A percentile compares a stretch with the other conserved stretches of the same genome.
Evolutionary conservation across 2,797 vertebrate species (phyloP).

Genomic region (Girardinus metallicus): DNA sequence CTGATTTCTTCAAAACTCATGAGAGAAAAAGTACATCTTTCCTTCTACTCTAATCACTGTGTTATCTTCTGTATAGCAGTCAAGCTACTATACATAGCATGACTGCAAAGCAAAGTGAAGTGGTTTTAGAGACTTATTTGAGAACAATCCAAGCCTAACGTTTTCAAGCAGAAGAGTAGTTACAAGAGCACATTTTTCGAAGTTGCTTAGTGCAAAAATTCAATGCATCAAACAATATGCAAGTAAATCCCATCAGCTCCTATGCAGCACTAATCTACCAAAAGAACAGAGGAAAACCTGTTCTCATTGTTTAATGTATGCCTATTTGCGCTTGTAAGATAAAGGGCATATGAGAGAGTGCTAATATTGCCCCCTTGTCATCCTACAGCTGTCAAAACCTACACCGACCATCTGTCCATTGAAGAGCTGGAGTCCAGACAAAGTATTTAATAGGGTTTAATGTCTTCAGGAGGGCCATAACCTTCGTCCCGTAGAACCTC

Average conservation of each 20-base stretch:
- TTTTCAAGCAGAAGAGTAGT: background rate
- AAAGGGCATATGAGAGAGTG: constrained; percentile 14
- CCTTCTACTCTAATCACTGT: constrained; percentile 11
- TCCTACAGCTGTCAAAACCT: constrained; percentile 56
- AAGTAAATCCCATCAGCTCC: constrained; percentile 71
- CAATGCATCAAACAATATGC: constrained; percentile 69
- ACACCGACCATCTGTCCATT: constrained; percentile 76
- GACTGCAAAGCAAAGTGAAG: background rate
- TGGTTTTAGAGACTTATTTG: background rate
- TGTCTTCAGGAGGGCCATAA: constrained; percentile 72
- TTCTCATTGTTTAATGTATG: constrained; percentile 26
- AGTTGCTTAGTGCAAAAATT: background rate
- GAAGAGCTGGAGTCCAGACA: constrained; percentile 62
- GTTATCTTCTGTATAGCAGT: constrained; percentile 11
- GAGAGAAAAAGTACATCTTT: constrained; percentile 28
- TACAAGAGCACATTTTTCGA: background rate
- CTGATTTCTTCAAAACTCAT: constrained; percentile 1
- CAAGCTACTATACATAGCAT: constrained; percentile 24
- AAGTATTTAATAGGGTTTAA: constrained; percentile 69
- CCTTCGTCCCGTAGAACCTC: constrained; percentile 76
- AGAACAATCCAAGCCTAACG: background rate
- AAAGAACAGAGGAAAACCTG: background rate
- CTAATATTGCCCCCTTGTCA: constrained; percentile 59
- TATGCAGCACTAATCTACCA: constrained; percentile 61
- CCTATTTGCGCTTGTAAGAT: constrained; percentile 7